Conservation (phyloP, 2,888 invertebrate species). For the Diploptera punctata region DNA sequence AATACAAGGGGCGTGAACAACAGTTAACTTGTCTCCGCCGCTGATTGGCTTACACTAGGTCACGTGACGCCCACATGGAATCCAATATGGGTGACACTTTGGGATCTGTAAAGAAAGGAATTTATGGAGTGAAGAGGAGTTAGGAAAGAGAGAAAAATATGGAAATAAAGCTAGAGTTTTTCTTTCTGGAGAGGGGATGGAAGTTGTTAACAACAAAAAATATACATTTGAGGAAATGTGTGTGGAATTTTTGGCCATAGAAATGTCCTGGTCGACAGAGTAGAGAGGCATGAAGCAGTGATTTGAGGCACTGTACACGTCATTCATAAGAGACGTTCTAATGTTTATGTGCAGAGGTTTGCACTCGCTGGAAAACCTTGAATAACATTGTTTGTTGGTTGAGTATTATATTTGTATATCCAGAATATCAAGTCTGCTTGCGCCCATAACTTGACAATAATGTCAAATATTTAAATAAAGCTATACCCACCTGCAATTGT, state of each 20-base stretch:
- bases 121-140: background rate
- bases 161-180: background rate
- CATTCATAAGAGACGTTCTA: too few relatives aligned
- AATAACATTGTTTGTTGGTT: background rate
- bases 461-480: too few relatives aligned
- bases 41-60: background rate
- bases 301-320: too few relatives aligned
- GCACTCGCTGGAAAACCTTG: background rate
- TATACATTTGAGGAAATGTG: background rate
- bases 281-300: background rate
- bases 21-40: background rate
- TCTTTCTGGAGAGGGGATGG: background rate
- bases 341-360: too few relatives aligned
- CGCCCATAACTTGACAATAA: too few relatives aligned
- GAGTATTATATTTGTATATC: too few relatives aligned
- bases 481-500: too few relatives aligned
- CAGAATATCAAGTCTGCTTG: too few relatives aligned
- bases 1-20: background rate
- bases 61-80: constrained; percentile 22
- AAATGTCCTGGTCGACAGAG: background rate
- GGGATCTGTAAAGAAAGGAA: constrained; percentile 3
- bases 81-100: constrained; percentile 16
- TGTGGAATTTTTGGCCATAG: background rate
- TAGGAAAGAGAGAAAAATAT: background rate
- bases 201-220: background rate